Base-by-base conservation (phyloP, 2,888 invertebrate species). In the Standfussiana lucernea region DNA sequence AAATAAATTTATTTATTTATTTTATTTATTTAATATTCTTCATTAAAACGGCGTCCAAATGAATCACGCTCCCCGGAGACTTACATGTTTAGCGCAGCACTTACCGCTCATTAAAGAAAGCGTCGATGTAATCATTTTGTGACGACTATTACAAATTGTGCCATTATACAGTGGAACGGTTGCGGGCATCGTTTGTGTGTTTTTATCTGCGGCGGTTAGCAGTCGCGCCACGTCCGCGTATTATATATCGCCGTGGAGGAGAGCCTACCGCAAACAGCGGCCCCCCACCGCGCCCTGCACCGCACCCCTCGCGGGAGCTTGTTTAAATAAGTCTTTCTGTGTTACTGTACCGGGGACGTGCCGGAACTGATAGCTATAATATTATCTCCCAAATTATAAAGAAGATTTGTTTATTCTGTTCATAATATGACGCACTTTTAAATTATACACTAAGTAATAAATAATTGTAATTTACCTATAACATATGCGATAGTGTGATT, bases 161-260 rank as follows among this genome's bases (percentile, higher is more conserved):
- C 47, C 53, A 79, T 86, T 86, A 67, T 45, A 70, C 67, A 69
- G 61, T 56, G 72, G 37, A 71, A 50, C 77, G 82, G 64, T 72
- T 37, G 85, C 64, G 24, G 69, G 64, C 64, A 47, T 70, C 83
- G 67, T 68, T 74, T 82, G 83, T 75, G 71, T 82, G 77, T 70
- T 77, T 82, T 79, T 86, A 86, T 88, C 86, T 62, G 75, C 45
- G 64, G 42, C 72, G 72, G 53, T 87, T 79, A 59, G 61, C 72
- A 86, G 73, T 77, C 88, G 71, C 75, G 73, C 42, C 86, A 86
- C 86, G 88, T 85, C 72, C 86, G 83, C 75, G 42, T 77, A 75
- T 79, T 75, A 86, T 75, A 86, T 87, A 86, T 87, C 71, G 62
- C 64, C 70, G 71, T 21, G 53, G 42, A 53, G 42, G 61, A 53